phyloP scores from a whole-genome alignment of 1,140 invertebrate genomes.

The Argopecten irradians region DNA sequence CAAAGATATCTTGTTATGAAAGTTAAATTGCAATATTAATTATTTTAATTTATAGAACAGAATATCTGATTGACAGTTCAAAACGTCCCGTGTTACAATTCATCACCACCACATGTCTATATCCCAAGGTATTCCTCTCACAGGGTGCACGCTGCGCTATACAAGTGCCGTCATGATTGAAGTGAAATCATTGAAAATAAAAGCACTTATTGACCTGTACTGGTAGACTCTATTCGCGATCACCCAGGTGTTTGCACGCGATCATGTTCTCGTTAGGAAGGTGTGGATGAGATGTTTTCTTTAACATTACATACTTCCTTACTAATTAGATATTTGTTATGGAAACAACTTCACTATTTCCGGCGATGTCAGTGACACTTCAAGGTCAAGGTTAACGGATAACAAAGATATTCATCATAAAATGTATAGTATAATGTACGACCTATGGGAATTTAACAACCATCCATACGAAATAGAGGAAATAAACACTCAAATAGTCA shows the following conservation, averaged over 20 bases:
- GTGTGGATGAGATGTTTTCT: background rate
- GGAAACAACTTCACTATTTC: background rate
- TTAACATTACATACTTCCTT: background rate
- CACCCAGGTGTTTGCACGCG: background rate
- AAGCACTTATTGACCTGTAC: background rate
- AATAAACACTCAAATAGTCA: no score
- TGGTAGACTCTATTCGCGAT: background rate
- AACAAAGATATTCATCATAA: no score
- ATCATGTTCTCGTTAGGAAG: background rate
- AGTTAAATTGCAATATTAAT: no score
- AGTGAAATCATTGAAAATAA: background rate
- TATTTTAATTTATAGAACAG: no score
- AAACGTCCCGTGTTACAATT: no score
- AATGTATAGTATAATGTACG: no score
- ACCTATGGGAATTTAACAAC: no score
- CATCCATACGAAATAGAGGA: no score
- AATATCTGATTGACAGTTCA: no score
- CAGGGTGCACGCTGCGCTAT: background rate
- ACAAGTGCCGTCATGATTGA: background rate
- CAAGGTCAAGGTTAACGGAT: background rate
- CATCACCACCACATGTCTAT: background rate
- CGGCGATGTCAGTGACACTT: background rate
- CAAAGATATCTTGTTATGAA: no score
- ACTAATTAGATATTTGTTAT: background rate
- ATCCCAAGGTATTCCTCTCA: background rate